Percentiles rank a stretch among this genome's conserved stretches.
Conservation (phyloP, 2,113 vertebrate species). For the Pionites leucogaster region DNA sequence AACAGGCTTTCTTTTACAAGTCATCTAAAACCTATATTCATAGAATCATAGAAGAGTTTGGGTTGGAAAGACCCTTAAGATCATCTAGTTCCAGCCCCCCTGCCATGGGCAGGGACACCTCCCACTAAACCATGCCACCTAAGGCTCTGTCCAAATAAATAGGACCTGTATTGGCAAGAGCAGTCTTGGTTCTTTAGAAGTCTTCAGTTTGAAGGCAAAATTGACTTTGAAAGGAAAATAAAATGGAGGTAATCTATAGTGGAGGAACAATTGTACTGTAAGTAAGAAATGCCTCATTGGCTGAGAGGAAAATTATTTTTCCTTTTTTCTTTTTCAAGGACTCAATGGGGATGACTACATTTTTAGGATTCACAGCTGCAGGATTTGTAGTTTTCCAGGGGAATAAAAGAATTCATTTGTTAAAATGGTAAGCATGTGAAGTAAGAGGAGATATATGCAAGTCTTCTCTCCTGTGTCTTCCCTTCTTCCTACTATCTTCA, state of each 20-base stretch:
- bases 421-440: slow-evolving; percentile 88
- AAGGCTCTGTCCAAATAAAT: background rate
- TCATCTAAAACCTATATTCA: background rate
- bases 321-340: slow-evolving; percentile 78
- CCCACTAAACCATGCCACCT: too few relatives aligned
- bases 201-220: background rate
- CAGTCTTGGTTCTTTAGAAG: background rate
- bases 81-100: too few relatives aligned
- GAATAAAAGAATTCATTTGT: slow-evolving; percentile 96
- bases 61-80: too few relatives aligned
- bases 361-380: slow-evolving; percentile 94
- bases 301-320: background rate
- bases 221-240: background rate
- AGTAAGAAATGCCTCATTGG: background rate
- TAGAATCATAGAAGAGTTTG: too few relatives aligned
- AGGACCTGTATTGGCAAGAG: background rate
- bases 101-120: too few relatives aligned
- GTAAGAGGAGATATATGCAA: background rate
- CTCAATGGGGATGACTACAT: slow-evolving; percentile 91
- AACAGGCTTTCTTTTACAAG: background rate
- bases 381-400: slow-evolving; percentile 99
- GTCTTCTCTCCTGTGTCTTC: background rate
- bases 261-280: background rate
- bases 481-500: background rate
- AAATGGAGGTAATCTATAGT: background rate